Conservation (phyloP, 2,888 invertebrate species). For the Coleophora flavipennella region DNA sequence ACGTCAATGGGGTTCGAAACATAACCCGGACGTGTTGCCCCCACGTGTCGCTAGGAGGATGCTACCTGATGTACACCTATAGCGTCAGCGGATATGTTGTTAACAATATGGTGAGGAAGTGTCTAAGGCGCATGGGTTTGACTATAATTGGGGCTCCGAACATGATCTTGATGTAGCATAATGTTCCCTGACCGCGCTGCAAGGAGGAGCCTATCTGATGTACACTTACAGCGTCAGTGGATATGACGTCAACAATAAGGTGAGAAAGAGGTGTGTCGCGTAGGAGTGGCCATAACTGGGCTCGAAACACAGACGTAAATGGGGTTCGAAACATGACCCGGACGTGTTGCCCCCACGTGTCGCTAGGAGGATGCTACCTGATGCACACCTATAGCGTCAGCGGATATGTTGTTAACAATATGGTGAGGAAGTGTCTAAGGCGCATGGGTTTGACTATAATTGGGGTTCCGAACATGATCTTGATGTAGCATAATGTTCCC, state of each 20-base stretch:
- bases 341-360: constrained; percentile 96
- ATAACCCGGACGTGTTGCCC: constrained; percentile 98
- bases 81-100: constrained; percentile 96
- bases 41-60: constrained; percentile 93
- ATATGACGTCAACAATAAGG: constrained; percentile 96
- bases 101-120: constrained; percentile 94
- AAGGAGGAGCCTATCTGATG: constrained; percentile 97
- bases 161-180: constrained; percentile 97
- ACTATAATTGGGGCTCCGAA: constrained; percentile 98
- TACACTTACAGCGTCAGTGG: constrained; percentile 97
- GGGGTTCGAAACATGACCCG: constrained; percentile 98
- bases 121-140: constrained; percentile 97
- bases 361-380: constrained; percentile 94
- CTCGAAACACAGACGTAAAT: no score
- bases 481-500: no score
- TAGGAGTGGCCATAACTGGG: no score
- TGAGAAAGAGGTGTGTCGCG: no score
- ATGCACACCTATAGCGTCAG: constrained; percentile 98
- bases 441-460: no score
- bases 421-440: constrained; percentile 72
- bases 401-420: constrained; percentile 96
- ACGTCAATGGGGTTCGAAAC: constrained; percentile 99
- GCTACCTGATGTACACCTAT: constrained; percentile 97
- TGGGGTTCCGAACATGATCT: no score
- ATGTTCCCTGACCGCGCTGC: constrained; percentile 94